Conservation (phyloP, 2,113 vertebrate genomes). For the Corythornis madagascariensis region DNA sequence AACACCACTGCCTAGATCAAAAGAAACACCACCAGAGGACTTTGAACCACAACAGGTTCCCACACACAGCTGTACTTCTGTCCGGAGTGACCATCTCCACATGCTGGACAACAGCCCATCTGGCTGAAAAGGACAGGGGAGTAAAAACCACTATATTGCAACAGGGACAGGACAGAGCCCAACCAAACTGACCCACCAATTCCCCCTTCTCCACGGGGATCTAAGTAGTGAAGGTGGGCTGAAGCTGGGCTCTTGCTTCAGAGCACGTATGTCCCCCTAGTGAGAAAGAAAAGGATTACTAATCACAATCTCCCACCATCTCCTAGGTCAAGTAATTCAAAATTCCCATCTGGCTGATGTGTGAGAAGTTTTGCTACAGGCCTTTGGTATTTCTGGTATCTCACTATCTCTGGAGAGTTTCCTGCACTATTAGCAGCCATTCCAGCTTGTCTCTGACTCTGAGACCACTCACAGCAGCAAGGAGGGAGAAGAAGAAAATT, state of each 20-base stretch:
- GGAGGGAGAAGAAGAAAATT: conserved; percentile 9
- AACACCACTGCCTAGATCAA: background rate
- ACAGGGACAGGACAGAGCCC: background rate
- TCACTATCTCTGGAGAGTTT: conserved; percentile 20
- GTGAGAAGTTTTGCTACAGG: background rate
- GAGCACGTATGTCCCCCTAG: background rate
- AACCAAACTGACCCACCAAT: background rate
- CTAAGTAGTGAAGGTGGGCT: background rate
- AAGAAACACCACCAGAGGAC: background rate
- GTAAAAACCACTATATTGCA: background rate
- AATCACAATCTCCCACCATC: background rate
- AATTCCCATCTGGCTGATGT: background rate
- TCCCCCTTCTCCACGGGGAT: background rate
- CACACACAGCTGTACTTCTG: background rate
- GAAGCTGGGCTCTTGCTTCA: background rate
- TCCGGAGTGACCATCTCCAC: background rate
- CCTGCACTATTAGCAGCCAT: background rate
- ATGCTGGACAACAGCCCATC: background rate
- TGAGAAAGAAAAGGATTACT: background rate
- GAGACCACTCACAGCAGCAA: conserved; percentile 9
- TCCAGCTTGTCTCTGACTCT: background rate
- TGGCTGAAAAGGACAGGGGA: background rate
- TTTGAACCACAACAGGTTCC: background rate
- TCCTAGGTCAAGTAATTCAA: conserved; percentile 13
- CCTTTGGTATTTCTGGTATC: background rate